Percentiles rank a stretch among this genome's conserved stretches.
Conservation (phyloP, 53 echinoderm and acorn worm genomes). For the Stichopus horrens region DNA sequence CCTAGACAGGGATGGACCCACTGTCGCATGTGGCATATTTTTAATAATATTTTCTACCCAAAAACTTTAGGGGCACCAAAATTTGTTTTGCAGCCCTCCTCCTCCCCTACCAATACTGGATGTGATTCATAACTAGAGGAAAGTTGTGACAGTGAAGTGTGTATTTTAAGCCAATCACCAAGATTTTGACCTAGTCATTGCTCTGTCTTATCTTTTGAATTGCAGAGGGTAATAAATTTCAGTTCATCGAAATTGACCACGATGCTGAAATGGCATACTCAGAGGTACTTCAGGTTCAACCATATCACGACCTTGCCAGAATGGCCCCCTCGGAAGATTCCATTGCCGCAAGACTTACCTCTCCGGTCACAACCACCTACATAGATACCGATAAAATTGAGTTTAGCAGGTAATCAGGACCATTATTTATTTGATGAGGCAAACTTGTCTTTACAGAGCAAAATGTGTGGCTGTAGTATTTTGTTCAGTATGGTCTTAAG, state of each 20-base stretch:
- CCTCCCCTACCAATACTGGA: no score
- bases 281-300: conserved; percentile 78
- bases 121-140: no score
- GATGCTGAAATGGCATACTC: conserved; percentile 81
- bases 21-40: not conserved
- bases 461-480: no score
- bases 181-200: not conserved
- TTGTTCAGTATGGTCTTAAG: no score
- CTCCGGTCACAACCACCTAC: conserved; percentile 81
- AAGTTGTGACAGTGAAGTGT: no score
- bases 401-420: conserved; percentile 78
- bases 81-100: no score
- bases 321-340: conserved; percentile 87
- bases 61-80: no score
- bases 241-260: conserved; percentile 96
- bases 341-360: conserved; percentile 83
- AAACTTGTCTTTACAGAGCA: no score
- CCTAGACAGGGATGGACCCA: not conserved
- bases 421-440: no score
- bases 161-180: no score
- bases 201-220: not conserved
- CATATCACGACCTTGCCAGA: conserved; percentile 77
- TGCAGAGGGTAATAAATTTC: conserved; percentile 76
- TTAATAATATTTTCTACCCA: not conserved
- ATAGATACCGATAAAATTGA: conserved; percentile 96